Evolutionary conservation across 2,113 vertebrate genomes (phyloP).

Genomic region (Propithecus coquereli): DNA sequence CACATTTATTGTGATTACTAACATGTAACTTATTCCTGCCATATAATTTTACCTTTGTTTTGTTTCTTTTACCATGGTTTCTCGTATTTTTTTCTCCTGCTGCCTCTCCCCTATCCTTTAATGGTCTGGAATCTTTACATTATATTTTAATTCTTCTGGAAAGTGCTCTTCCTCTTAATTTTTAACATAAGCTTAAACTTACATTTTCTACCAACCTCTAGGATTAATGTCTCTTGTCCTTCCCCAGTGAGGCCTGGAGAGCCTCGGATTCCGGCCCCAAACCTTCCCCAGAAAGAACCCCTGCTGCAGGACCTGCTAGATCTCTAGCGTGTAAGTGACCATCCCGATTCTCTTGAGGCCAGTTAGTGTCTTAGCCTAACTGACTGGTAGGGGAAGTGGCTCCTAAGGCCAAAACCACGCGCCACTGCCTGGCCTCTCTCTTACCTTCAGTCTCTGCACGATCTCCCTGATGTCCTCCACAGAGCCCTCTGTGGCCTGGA

Average conservation of each 20-base stretch:
- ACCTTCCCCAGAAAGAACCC: neutral
- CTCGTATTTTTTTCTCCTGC: neutral
- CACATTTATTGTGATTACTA: neutral
- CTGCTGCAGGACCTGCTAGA: neutral
- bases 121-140: neutral
- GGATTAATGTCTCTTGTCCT: neutral
- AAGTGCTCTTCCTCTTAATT: neutral
- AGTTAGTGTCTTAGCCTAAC: accelerated
- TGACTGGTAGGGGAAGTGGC: neutral
- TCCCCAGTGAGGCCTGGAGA: neutral
- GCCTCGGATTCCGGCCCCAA: neutral
- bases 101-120: neutral
- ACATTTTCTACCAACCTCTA: neutral
- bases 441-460: slow-evolving; percentile 94
- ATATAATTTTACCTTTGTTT: neutral
- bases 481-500: slow-evolving; percentile 84
- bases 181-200: neutral
- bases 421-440: neutral
- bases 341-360: neutral
- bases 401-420: neutral
- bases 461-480: slow-evolving; percentile 91
- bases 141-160: neutral
- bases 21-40: neutral
- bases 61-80: neutral
- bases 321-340: neutral